Percentiles rank a stretch among this genome's conserved stretches.
Conservation (phyloP, 1,140 invertebrate species). For the Aethina tumida region DNA sequence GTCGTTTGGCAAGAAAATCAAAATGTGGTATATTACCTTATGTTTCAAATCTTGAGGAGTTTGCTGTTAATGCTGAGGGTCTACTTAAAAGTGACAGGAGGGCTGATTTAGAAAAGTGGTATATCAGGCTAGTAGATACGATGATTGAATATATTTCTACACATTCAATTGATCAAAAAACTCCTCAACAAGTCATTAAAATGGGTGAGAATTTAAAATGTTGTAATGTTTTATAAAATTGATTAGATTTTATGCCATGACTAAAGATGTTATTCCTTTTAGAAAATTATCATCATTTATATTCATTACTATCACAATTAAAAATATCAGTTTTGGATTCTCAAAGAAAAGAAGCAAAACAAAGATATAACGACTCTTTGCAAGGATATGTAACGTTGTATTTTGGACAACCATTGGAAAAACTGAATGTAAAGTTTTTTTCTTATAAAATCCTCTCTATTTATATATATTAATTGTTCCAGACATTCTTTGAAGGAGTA, state of each 20-base stretch:
- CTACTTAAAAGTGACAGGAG: conserved; percentile 84
- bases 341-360: conserved; percentile 84
- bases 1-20: conserved; percentile 52
- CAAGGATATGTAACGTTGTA: conserved; percentile 87
- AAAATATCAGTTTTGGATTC: conserved; percentile 86
- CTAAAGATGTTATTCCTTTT: conserved; percentile 32
- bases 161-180: conserved; percentile 84
- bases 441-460: conserved; percentile 3
- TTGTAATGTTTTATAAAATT: background rate
- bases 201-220: conserved; percentile 53
- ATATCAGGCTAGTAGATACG: conserved; percentile 70
- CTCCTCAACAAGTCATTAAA: conserved; percentile 87
- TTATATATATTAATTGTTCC: conserved; percentile 31
- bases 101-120: conserved; percentile 95
- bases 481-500: conserved; percentile 93
- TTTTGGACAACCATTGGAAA: conserved; percentile 91
- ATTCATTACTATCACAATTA: conserved; percentile 75
- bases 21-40: conserved; percentile 91
- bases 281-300: conserved; percentile 96
- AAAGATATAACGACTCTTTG: conserved; percentile 83
- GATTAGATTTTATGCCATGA: background rate
- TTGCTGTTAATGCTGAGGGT: conserved; percentile 75
- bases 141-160: conserved; percentile 78
- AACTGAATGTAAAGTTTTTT: conserved; percentile 68
- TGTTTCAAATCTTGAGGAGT: conserved; percentile 86